Conservation (phyloP, 2,113 vertebrate genomes). For the Sus scrofa region DNA sequence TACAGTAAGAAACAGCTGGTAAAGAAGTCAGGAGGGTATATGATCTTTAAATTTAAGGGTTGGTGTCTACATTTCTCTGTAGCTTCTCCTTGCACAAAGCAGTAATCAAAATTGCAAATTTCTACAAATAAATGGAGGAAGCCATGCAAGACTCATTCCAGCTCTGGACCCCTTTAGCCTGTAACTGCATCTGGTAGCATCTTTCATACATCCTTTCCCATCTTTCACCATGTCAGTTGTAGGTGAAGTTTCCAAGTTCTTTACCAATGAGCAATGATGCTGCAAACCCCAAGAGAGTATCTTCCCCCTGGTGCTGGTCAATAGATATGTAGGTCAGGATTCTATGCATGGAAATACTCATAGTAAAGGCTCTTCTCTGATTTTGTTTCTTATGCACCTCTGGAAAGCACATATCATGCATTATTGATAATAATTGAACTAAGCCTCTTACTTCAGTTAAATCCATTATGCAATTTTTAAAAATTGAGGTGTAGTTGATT, state of each 20-base stretch:
- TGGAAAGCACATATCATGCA: background rate
- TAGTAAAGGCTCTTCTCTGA: background rate
- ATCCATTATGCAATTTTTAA: background rate
- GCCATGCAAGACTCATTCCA: rapidly evolving
- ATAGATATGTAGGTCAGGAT: background rate
- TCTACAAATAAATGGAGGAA: background rate
- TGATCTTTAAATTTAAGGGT: background rate
- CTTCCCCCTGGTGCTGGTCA: background rate
- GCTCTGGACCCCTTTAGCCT: background rate
- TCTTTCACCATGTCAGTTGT: background rate
- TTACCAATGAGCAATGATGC: background rate
- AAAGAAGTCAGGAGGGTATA: no score
- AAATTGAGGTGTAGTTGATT: background rate
- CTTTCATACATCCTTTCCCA: background rate
- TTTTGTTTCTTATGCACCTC: background rate
- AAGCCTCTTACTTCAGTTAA: slow-evolving; percentile 38
- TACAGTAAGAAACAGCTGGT: background rate
- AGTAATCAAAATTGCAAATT: background rate
- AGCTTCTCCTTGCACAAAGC: no score
- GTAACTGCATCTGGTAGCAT: background rate
- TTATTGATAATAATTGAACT: background rate
- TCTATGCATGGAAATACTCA: background rate
- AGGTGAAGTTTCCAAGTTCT: background rate
- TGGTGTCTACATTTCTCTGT: background rate
- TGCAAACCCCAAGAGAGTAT: background rate